Base-by-base conservation (phyloP, 37 sponge, comb jelly and placozoan species). In the Oopsacas minuta region DNA sequence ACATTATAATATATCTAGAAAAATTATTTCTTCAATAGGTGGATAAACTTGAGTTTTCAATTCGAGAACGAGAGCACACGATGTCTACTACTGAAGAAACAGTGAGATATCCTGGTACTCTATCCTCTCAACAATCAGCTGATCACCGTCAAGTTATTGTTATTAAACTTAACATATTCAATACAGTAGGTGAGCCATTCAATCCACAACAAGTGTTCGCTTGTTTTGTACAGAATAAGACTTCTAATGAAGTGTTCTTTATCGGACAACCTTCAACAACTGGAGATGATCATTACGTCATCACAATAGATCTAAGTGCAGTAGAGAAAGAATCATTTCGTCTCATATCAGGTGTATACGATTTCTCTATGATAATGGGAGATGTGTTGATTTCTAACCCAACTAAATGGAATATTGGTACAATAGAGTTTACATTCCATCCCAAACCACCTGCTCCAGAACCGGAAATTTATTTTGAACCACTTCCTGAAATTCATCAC, bases 281-380 rank as follows among this genome's bases (percentile, higher is more conserved):
- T n/a, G 75, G 75, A 61, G 75, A 10, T 3, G 75, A 61, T 5
- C 75, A 61, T n/a, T 61, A 61, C 75, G 75, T 61, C 75, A 61
- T 61, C 30, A n/a, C 22, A 5, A 61, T 61, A 61, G 75, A 61
- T 34, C 75, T 61, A 34, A 34, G 75, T 3, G 75, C 75, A 3
- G 75, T n/a, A 3, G 75, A 25, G 75, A 61, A 61, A 34, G 75
- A 61, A 34, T 61, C 75, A 3, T 61, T 61, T 12, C 75, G 75
- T 34, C 28, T n/a, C 7, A 61, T 61, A 20, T 61, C 75, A 5
- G 75, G 75, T n/a, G 17, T 25, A 5, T 61, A 61, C 75, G 75
- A 61, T 3, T 12, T 61, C 17, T 20, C 75, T 61, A 61, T 61
- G 75, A 5, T 61, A 34, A 20, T 61, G 20, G 75, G 75, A 12